These are phyloP conservation scores for Drosophila cognata DNA, from an alignment of 2,888 invertebrate genomes.

Conservation along the genomic window DNA sequence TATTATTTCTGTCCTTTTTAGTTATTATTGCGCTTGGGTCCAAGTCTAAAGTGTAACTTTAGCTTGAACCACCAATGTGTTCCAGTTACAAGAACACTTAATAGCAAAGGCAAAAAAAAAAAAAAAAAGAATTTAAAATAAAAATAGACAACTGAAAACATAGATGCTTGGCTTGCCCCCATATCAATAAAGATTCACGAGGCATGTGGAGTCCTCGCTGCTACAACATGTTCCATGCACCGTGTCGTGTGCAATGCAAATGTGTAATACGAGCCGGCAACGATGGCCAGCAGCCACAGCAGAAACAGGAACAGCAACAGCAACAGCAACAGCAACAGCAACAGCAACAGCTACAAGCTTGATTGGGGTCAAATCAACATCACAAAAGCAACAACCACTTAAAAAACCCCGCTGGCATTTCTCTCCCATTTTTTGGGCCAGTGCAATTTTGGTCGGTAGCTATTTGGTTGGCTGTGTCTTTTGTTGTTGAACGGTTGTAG, in stretches of 20 bases:
- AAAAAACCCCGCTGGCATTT: slow-evolving; percentile 7
- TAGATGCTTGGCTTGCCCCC: slow-evolving; percentile 3
- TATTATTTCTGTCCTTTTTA: not conserved
- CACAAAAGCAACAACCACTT: slow-evolving; percentile 41
- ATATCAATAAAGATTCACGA: slow-evolving; percentile 64
- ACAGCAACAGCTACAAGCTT: slow-evolving; percentile 47
- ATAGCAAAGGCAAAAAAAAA: slow-evolving; percentile 33
- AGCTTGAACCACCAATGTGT: slow-evolving; percentile 33
- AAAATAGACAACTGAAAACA: slow-evolving; percentile 14
- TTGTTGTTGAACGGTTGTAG: slow-evolving; percentile 21
- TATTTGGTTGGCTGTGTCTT: slow-evolving; percentile 10
- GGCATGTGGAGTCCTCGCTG: slow-evolving; percentile 56
- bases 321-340: slow-evolving; percentile 19
- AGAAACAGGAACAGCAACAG: slow-evolving; percentile 31
- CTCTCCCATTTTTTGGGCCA: not conserved
- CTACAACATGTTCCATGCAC: slow-evolving; percentile 13
- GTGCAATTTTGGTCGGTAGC: slow-evolving; percentile 34
- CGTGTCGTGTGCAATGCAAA: slow-evolving; percentile 52
- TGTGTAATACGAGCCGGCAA: slow-evolving; percentile 53
- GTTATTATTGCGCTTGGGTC: not conserved
- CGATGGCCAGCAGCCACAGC: slow-evolving; percentile 48
- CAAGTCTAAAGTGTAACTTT: slow-evolving; percentile 9
- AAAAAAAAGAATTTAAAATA: not conserved
- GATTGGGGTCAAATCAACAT: slow-evolving; percentile 72
- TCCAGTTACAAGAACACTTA: slow-evolving; percentile 50